phyloP scores from a whole-genome alignment of 2,797 vertebrate species.

The Megaceryle alcyon region DNA sequence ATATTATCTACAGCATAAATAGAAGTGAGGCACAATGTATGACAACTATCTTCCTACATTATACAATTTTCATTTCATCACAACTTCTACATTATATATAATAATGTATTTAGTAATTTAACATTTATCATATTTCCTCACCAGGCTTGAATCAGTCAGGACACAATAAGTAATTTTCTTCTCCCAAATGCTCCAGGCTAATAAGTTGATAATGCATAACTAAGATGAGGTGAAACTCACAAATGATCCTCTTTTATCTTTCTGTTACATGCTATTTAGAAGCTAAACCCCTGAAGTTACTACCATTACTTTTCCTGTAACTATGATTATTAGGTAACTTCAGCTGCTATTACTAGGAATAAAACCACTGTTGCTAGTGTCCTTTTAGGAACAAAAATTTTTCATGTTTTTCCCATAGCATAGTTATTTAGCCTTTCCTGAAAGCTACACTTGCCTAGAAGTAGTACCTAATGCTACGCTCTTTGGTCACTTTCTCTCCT shows the following conservation, averaged over 20 bases:
- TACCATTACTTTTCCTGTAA: background rate
- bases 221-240: background rate
- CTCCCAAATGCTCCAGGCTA: background rate
- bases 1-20: background rate
- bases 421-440: background rate
- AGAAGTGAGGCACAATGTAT: background rate
- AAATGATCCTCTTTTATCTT: background rate
- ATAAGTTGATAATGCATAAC: background rate
- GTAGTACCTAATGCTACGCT: background rate
- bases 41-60: background rate
- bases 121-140: background rate
- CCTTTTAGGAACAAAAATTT: background rate
- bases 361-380: background rate
- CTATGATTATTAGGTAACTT: slow-evolving; percentile 17
- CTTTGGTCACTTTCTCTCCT: background rate
- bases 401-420: background rate
- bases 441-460: background rate
- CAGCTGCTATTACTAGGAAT: background rate
- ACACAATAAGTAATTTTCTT: background rate
- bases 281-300: background rate
- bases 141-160: background rate
- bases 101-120: background rate
- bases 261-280: background rate
- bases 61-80: background rate
- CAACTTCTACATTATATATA: background rate